These are phyloP conservation scores for Cerastis rubricosa DNA, from an alignment of 2,888 invertebrate species.

Conservation along the genomic window DNA sequence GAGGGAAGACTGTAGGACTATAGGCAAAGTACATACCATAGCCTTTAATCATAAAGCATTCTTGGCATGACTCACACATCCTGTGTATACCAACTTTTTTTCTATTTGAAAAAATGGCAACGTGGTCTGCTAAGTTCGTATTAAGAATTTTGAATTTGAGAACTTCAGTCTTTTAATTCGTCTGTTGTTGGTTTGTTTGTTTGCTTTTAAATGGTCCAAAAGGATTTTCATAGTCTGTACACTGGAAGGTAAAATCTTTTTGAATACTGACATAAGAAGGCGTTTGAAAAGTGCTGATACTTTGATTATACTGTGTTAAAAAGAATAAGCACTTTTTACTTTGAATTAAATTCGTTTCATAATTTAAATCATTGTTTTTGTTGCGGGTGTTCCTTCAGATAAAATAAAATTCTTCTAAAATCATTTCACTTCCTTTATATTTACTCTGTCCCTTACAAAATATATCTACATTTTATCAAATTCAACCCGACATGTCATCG, in stretches of 20 bases:
- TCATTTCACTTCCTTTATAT: no score
- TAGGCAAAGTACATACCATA: conserved; percentile 37
- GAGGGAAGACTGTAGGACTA: not conserved
- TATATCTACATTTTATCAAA: no score
- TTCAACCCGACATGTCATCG: no score
- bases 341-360: not conserved
- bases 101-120: conserved; percentile 8
- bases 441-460: no score
- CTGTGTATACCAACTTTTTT: conserved; percentile 24
- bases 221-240: not conserved
- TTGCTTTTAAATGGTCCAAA: not conserved
- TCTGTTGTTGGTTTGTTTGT: not conserved
- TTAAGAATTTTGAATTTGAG: not conserved
- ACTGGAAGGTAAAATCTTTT: not conserved
- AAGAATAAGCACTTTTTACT: not conserved
- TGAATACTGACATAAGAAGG: not conserved
- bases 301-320: not conserved
- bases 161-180: not conserved
- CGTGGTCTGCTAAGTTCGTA: not conserved
- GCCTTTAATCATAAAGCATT: conserved; percentile 46
- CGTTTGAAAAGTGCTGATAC: conserved; percentile 2
- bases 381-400: no score
- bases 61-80: conserved; percentile 47
- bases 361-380: not conserved
- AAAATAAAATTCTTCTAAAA: no score